Conservation (phyloP, 2,113 vertebrate species). For the Willisornis vidua region DNA sequence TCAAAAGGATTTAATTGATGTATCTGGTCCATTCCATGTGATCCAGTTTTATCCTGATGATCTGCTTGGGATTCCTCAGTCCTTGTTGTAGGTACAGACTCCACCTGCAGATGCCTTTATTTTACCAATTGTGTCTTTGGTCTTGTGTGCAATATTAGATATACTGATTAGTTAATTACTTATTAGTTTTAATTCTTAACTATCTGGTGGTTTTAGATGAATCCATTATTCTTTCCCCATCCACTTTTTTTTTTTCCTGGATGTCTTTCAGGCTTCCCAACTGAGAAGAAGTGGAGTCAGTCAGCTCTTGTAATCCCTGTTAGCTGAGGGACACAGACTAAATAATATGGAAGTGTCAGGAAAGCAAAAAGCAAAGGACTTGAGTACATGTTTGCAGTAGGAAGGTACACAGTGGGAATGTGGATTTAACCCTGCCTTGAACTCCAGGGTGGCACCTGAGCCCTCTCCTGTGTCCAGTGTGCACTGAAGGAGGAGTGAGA, state of each 20-base stretch:
- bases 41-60: neutral
- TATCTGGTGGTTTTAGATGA: rapidly evolving
- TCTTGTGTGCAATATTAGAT: neutral
- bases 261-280: neutral
- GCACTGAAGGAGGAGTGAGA: neutral
- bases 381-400: rapidly evolving
- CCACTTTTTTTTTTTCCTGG: neutral
- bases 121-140: neutral
- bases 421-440: neutral
- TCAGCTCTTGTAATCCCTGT: neutral
- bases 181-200: neutral
- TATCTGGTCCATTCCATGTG: neutral
- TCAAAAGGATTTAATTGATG: neutral
- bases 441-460: neutral
- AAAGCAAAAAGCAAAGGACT: neutral
- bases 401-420: neutral
- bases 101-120: neutral
- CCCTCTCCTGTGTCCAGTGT: neutral
- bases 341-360: neutral
- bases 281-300: neutral
- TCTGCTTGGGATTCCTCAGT: neutral
- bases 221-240: neutral
- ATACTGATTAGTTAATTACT: neutral
- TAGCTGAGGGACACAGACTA: neutral
- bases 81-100: neutral